Evolutionary conservation across 2,113 vertebrate genomes (phyloP).

Genomic region (Hypomesus transpacificus): DNA sequence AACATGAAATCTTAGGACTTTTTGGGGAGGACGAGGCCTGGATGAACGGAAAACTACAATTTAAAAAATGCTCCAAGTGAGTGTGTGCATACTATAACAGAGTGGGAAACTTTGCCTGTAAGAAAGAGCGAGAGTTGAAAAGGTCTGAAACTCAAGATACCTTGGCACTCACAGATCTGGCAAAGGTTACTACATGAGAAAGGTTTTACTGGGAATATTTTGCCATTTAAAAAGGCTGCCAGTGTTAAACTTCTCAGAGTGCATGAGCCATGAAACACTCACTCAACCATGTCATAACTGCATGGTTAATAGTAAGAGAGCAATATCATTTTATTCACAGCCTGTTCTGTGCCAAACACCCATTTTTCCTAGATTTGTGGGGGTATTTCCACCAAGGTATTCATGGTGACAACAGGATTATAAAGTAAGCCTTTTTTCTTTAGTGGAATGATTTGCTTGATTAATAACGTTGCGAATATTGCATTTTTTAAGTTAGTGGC

Average conservation of each 20-base stretch:
- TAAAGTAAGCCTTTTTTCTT: conserved; percentile 56
- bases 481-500: conserved; percentile 10
- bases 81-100: conserved; percentile 8
- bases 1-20: not conserved
- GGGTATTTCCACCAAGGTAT: not conserved
- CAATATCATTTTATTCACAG: conserved; percentile 30
- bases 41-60: conserved; percentile 21
- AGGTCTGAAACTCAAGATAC: conserved; percentile 54
- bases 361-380: not conserved
- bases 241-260: conserved; percentile 38
- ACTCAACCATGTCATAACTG: conserved; percentile 29
- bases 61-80: conserved; percentile 14
- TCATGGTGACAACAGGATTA: conserved; percentile 41
- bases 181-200: conserved; percentile 34
- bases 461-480: conserved; percentile 32
- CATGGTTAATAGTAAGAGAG: conserved; percentile 39
- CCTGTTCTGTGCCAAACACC: not conserved
- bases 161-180: conserved; percentile 51
- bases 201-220: conserved; percentile 44
- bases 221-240: conserved; percentile 48
- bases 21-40: conserved; percentile 8
- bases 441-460: conserved; percentile 36
- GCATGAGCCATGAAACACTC: conserved; percentile 27
- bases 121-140: conserved; percentile 57
- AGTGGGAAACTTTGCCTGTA: conserved; percentile 34